A percentile compares a stretch with the other conserved stretches of the same genome.
phyloP scores from a whole-genome alignment of 2,888 invertebrate genomes.

The Rhogogaster chlorosoma region DNA sequence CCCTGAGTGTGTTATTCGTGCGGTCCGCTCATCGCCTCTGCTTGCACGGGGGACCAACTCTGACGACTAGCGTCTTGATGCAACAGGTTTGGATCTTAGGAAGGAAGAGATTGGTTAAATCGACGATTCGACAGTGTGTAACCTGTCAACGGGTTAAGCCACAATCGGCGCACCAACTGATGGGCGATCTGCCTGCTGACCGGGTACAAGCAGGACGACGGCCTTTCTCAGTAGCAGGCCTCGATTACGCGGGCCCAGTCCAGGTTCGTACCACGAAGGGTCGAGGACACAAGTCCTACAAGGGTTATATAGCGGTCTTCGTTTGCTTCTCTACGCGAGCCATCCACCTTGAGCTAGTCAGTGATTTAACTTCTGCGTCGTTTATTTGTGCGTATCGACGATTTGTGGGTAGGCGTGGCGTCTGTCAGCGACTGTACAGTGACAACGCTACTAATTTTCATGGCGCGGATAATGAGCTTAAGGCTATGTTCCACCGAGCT shows the following conservation, averaged over 20 bases:
- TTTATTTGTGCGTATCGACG: no score
- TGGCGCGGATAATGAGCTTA: neutral
- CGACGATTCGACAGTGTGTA: constrained; percentile 49
- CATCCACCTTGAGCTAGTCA: no score
- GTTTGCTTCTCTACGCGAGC: no score
- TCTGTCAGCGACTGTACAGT: neutral
- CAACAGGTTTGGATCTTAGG: constrained; percentile 43
- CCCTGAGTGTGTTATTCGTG: constrained; percentile 35
- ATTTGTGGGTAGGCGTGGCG: neutral
- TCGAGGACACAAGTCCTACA: no score
- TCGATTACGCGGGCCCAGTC: no score
- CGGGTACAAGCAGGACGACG: constrained; percentile 1
- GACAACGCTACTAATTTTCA: neutral
- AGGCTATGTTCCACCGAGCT: neutral
- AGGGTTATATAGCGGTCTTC: no score
- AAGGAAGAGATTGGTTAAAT: neutral
- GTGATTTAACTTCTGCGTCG: no score
- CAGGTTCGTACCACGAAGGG: no score
- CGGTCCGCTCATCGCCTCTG: constrained; percentile 28
- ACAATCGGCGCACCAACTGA: constrained; percentile 34
- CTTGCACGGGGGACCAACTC: constrained; percentile 33
- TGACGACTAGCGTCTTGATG: constrained; percentile 51
- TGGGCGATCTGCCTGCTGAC: constrained; percentile 25
- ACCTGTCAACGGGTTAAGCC: constrained; percentile 54
- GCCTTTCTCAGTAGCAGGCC: neutral